These are phyloP conservation scores for Huso huso DNA, from an alignment of 2,797 vertebrate species.

Conservation along the genomic window DNA sequence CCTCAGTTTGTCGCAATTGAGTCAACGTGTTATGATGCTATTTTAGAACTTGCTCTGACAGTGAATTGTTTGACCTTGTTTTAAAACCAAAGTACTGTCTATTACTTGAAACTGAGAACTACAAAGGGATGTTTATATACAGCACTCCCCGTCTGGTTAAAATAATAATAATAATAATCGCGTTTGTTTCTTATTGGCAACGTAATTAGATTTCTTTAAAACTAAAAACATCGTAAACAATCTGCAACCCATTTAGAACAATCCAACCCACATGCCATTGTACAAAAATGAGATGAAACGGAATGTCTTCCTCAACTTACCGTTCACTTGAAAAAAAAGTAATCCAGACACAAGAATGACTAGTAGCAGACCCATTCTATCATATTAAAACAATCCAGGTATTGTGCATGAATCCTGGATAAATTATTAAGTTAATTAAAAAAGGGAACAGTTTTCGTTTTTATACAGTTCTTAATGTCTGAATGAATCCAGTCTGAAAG, in stretches of 20 bases:
- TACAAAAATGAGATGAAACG: neutral
- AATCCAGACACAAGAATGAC: conserved; percentile 86
- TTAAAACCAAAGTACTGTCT: no score
- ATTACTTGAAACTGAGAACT: no score
- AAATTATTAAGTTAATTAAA: conserved; percentile 29
- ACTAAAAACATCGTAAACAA: neutral
- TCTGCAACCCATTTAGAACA: neutral
- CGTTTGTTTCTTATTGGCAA: no score
- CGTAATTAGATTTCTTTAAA: no score
- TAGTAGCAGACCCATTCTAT: conserved; percentile 88
- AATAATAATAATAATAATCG: no score
- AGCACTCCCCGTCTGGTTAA: no score
- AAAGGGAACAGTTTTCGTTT: conserved; percentile 43
- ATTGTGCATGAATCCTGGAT: conserved; percentile 62
- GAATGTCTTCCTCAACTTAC: conserved; percentile 62
- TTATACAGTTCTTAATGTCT: conserved; percentile 49
- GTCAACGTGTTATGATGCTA: no score
- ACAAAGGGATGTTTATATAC: no score
- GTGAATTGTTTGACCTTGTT: no score
- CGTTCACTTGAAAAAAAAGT: conserved; percentile 76
- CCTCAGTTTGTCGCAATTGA: no score
- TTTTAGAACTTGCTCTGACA: no score
- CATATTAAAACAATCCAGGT: conserved; percentile 85
- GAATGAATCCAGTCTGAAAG: conserved; percentile 54
- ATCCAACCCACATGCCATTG: conserved; percentile 3